Evolutionary conservation across 2,113 vertebrate species (phyloP).

Genomic region (Bubalus kerabau): DNA sequence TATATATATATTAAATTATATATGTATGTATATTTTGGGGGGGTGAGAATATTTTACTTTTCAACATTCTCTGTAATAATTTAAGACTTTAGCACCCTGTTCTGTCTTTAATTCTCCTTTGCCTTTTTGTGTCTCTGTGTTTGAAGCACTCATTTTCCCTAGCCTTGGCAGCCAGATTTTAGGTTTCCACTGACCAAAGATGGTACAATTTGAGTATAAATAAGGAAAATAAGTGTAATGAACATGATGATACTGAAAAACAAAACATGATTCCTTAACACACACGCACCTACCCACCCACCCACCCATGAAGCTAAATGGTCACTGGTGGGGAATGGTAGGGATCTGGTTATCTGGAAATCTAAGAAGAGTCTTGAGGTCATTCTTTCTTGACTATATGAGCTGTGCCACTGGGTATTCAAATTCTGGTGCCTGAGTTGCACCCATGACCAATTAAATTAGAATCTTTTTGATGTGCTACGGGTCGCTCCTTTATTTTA

Average conservation of each 20-base stretch:
- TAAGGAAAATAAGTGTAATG: neutral
- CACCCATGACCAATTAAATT: neutral
- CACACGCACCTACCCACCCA: neutral
- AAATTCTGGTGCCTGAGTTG: neutral
- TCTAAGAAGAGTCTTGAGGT: neutral
- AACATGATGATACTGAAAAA: neutral
- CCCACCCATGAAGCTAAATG: neutral
- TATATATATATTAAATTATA: neutral
- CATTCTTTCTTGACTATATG: neutral
- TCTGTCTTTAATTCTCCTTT: neutral
- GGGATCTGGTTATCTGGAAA: neutral
- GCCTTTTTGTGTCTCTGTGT: neutral
- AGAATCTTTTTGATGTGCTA: neutral
- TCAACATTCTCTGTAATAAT: neutral
- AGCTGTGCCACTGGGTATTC: neutral
- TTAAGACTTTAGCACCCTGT: neutral
- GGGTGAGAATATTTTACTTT: neutral
- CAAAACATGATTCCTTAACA: neutral
- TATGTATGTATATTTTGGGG: neutral
- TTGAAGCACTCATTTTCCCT: neutral
- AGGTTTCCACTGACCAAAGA: neutral
- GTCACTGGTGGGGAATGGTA: neutral
- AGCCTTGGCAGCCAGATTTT: neutral
- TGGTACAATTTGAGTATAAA: neutral
- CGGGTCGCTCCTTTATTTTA: neutral